Evolutionary conservation across 2,797 vertebrate species (phyloP), one percentile per base, ranked within the genome.

Genomic region (Gobio occitaniae): DNA sequence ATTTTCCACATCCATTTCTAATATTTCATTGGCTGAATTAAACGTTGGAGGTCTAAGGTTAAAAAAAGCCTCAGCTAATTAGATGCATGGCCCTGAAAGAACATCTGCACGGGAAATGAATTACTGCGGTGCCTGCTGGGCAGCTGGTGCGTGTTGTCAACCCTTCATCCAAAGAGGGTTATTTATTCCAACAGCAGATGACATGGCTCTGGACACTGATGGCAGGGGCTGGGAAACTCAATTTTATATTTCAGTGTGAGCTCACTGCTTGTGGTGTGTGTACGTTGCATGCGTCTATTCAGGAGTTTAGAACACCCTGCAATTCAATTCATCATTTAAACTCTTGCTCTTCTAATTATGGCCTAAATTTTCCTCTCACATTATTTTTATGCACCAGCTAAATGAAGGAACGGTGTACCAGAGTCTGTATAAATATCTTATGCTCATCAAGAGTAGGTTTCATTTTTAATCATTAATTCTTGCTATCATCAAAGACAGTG

Each of bases 61-160:
- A 47, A 79, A 86, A 87, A 87, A 86, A 82, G 36, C 19, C 25
- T 21, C 52, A 80, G 85, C 56, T 85, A 86, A 89, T 88, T 85
- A 86, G 76, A 85, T 47, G 76, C 86, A 88, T 83, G 86, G 76
- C 78, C 87, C 71, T 85, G 80, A 86, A 88, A 78, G 83, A 86
- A 83, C 83, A 83, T 87, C 81, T 84, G 88, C 80, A 85, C 54
- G 9, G 47, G 63, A 70, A 76, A 87, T 86, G 36, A 79, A 80
- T 84, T 25, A 76, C 75, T 78, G 77, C 25, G 32, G 70, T 11
- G 47, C 44, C 76, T 80, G 77, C 50, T 74, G 44, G 86, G 44
- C 86, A 77, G 71, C 82, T 81, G 86, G 41, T 84, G 74, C 17
- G 6, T 59, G 77, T 70, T 25, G 48, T 63, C 54, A 80, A 59